Base-by-base conservation (phyloP, 2,797 vertebrate genomes). In the Pterois miles region DNA sequence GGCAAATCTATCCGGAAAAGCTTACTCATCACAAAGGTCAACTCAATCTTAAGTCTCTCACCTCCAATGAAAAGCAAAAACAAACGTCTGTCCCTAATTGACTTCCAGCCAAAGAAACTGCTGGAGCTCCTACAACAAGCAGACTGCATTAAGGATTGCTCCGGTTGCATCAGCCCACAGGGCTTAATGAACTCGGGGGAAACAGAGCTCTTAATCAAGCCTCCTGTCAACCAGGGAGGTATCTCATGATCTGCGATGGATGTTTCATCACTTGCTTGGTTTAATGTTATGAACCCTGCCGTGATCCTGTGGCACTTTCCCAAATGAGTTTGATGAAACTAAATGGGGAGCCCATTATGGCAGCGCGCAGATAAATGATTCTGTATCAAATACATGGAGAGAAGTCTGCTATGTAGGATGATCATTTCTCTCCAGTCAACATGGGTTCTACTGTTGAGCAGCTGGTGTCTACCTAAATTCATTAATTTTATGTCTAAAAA, bases 111-210 rank as follows among this genome's bases (percentile, higher is more conserved):
- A 31, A 29, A 50, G 25, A 71, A 63, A 65, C 20, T 9, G 64
- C 78, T 25, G 1, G 31, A 82, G 22, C 68, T 74, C 46, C 68
- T 74, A 31, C 71, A 66, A 73, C 76, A 60, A 52, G 59, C 80
- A 78, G 76, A 78, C 65, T 23, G 54, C 84, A 86, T 89, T 68
- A 82, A 90, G 81, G 73, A 90, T 86, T 73, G 52, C 92, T 76
- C 81, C 56, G 91, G 92, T 93, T 91, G 93, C 94, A 69, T 89
- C 87, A 89, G 83, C 88, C 93, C 86, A 80, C 78, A 54, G 86
- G 82, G 66, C 54, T 80, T 90, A 87, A 92, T 85, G 87, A 93
- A 91, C 87, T 81, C 79, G 22, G 72, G 91, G 34, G 59, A 23
- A 67, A 82, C 18, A 13, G 70, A 69, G 53, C 72, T 78, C 84